phyloP scores from a whole-genome alignment of 2,113 vertebrate genomes.

The Ancistrus triradiatus region DNA sequence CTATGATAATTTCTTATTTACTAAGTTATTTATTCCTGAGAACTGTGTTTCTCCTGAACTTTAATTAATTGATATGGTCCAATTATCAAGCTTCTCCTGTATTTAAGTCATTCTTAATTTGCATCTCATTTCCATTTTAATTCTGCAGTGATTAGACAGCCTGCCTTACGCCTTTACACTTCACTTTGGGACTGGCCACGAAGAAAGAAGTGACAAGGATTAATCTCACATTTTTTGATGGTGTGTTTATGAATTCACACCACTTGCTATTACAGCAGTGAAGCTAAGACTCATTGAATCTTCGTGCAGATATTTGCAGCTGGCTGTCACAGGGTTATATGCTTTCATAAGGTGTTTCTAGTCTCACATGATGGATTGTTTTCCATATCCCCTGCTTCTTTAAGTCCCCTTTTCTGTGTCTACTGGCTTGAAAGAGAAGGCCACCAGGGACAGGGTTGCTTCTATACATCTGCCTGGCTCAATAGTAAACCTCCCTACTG shows the following conservation, averaged over 20 bases:
- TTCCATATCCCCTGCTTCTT: conserved; percentile 54
- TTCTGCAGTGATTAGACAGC: not conserved
- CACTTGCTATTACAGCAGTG: conserved; percentile 7
- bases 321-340: conserved; percentile 51
- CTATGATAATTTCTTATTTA: too few species aligned
- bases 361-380: conserved; percentile 62
- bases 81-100: not conserved
- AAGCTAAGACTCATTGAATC: conserved; percentile 15
- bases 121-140: not conserved
- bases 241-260: conserved; percentile 29
- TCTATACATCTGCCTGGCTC: conserved; percentile 59
- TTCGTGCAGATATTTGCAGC: conserved; percentile 39
- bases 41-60: not conserved
- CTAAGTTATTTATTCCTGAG: not conserved
- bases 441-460: conserved; percentile 59
- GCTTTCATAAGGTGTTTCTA: conserved; percentile 35
- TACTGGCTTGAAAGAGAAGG: conserved; percentile 54
- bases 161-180: not conserved
- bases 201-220: conserved; percentile 23
- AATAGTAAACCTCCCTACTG: conserved; percentile 65
- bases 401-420: conserved; percentile 61
- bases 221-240: conserved; percentile 37
- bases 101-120: not conserved
- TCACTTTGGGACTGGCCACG: not conserved
- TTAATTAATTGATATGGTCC: conserved; percentile 5